Evolutionary conservation across 2,888 invertebrate genomes (phyloP), one percentile per base, ranked within the genome.

Genomic region (Mythimna albipuncta): DNA sequence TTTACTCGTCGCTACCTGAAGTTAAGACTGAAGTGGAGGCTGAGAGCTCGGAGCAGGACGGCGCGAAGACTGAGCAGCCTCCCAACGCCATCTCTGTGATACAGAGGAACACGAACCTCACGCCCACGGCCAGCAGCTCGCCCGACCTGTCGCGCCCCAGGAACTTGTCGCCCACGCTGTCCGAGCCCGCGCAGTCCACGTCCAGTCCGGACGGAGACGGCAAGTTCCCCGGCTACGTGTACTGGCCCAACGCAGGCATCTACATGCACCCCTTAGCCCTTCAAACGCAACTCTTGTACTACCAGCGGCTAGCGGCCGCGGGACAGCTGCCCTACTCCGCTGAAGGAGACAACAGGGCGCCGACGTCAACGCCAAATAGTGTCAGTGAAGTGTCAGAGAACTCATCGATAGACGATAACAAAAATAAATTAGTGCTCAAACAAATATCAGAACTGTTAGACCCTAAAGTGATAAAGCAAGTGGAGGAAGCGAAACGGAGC

Each of bases 181-280:
- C 93, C 13, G 96, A 94, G 85, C 96, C 93, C 38, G 95, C 91
- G 67, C 95, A 90, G 75, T 91, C 91, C 26, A 94, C 95, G 64
- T 92, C 91, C 44, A 89, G 82, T 83, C 94, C 79, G 83, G 96
- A 89, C 87, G 86, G 86, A 0, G 95, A 94, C 13, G 94, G 91
- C 2, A 94, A 91, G 89, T 93, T 89, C 69, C 94, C 95, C 0
- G 97, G 97, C 0, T 97, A 97, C 88, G 97, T 97, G 38, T 98
- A 97, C 88, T 98, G 98, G 97, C 98, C 97, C 0, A 97, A 97
- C 82, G 97, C 97, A 0, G 97, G 97, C 0, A 96, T 98, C 0
- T 97, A 98, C 85, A 97, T 98, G 81, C 98, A 98, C 79, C 98
- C 98, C 0, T 95, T 98, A 91, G 98, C 98, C 0, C 89, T 98